Evolutionary conservation across 2,888 invertebrate species (phyloP).

Genomic region (Exephanes ischioxanthus): DNA sequence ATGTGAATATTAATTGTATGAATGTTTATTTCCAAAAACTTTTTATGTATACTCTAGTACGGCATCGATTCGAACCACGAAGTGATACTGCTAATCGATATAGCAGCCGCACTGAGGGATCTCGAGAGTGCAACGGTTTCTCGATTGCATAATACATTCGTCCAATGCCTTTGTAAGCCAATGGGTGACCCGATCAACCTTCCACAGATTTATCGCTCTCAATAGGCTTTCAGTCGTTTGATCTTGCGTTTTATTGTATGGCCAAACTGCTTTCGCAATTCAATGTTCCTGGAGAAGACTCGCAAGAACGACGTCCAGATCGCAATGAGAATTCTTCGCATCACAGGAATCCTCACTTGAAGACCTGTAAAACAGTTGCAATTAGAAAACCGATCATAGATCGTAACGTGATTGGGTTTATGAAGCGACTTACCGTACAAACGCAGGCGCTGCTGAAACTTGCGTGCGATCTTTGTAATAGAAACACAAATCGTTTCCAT

Average conservation of each 20-base stretch:
- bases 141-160: no score
- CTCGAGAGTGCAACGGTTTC: no score
- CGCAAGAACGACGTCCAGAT: constrained; percentile 48
- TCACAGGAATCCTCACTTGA: not conserved
- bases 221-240: not conserved
- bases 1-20: no score
- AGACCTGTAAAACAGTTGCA: constrained; percentile 2
- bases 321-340: constrained; percentile 4
- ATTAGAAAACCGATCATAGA: not conserved
- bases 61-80: not conserved
- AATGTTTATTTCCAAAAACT: no score
- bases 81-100: no score
- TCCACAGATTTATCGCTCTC: not conserved
- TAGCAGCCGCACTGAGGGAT: no score
- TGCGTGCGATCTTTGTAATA: not conserved
- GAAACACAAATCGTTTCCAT: constrained; percentile 17
- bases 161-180: no score
- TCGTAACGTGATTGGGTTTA: not conserved
- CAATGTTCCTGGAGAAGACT: constrained; percentile 13
- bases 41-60: no score
- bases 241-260: constrained; percentile 20
- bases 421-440: constrained; percentile 17
- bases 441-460: constrained; percentile 8
- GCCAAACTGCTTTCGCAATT: constrained; percentile 21
- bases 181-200: not conserved